Base-by-base conservation (phyloP, 2,113 vertebrate species). In the Hucho hucho region DNA sequence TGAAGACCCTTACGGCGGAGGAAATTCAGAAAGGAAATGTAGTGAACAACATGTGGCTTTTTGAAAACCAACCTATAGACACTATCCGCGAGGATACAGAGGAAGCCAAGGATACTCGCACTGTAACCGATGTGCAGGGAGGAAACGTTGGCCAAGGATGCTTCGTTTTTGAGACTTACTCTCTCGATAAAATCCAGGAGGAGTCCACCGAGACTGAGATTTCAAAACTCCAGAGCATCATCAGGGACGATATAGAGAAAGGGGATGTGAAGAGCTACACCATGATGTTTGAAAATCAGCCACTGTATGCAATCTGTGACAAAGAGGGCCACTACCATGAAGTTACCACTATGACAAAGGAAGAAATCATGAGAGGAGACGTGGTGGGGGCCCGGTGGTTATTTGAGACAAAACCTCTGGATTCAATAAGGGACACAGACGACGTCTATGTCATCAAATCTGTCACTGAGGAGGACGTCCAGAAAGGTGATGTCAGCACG, bases 351-450 rank as follows among this genome's bases (percentile, higher is more conserved):
- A 95, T 98, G 61, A 95, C 94, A 56, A 98, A 97, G 76, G 96
- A 98, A 81, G 96, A 97, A 74, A 87, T 96, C n/a, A 88, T 95
- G 82, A 92, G 94, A 61, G 96, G 96, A 78, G 95, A 98, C 80
- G 96, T 98, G 24, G 92, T 95, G 64, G 95, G 95, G 64, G 96
- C 96, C 49, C 93, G 96, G 16, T 98, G 96, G 96, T 81, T 96
- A 72, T 98, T 98, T 90, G 96, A 98, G 89, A 98, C 96, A 29
- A 97, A 96, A 78, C 95, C 96, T 14, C 84, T 98, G 75, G 96
- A 95, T 80, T 94, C 94, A 64, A 96, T 98, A 74, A 93, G 91
- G 73, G 87, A 95, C 75, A 93, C 94, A 18, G 92, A 96, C 85
- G 93, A 94, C 56, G 94, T 98, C 2, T 97, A 97, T 73, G 74